These are phyloP conservation scores for Temnothorax rugatulus DNA, from an alignment of 2,888 invertebrate species.

Conservation along the genomic window DNA sequence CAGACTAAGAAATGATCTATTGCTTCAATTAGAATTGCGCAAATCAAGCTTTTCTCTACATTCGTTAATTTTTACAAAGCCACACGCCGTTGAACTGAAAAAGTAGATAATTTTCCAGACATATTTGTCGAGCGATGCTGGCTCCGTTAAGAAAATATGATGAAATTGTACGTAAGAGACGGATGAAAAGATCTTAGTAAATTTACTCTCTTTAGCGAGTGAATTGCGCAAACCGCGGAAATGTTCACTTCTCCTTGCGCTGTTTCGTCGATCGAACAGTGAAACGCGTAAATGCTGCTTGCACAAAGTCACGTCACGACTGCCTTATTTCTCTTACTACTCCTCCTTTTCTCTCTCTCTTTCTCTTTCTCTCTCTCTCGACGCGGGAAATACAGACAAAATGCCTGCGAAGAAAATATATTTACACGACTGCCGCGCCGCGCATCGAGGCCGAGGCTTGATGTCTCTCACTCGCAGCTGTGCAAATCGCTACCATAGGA, in stretches of 20 bases:
- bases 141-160: slow-evolving; percentile 16
- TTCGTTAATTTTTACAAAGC: neutral
- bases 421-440: slow-evolving; percentile 41
- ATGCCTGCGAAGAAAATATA: slow-evolving; percentile 28
- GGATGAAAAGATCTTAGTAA: slow-evolving; percentile 31
- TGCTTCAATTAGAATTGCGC: neutral
- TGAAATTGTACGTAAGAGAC: neutral
- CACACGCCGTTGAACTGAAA: neutral
- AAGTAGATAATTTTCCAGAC: neutral
- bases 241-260: slow-evolving; percentile 1
- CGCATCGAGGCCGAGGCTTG: slow-evolving; percentile 19
- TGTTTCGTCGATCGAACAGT: slow-evolving; percentile 17
- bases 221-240: slow-evolving; percentile 43
- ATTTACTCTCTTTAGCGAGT: slow-evolving; percentile 23
- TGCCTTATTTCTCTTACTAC: neutral
- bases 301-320: slow-evolving; percentile 23
- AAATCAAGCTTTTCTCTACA: neutral
- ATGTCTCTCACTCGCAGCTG: slow-evolving; percentile 58
- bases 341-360: neutral
- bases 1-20: neutral
- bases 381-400: slow-evolving; percentile 17
- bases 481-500: slow-evolving; percentile 50
- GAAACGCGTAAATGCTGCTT: slow-evolving; percentile 39
- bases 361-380: neutral
- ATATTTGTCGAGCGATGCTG: neutral